phyloP scores from a whole-genome alignment of 2,113 vertebrate genomes.

The Periophthalmus modestus region DNA sequence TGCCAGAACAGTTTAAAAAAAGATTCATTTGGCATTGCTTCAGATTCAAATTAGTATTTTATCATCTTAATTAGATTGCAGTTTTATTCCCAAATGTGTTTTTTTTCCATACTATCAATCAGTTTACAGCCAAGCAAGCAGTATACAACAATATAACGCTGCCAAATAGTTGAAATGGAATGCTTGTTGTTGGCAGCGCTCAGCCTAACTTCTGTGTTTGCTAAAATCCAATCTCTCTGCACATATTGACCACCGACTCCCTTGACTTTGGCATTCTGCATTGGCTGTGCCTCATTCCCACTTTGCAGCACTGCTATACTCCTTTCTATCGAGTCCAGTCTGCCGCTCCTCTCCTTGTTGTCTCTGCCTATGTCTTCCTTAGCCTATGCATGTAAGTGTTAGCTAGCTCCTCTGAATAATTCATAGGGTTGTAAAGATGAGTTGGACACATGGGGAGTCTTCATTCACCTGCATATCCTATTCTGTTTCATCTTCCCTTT shows the following conservation, averaged over 20 bases:
- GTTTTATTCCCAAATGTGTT: not conserved
- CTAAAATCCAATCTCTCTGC: not conserved
- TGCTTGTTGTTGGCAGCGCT: not conserved
- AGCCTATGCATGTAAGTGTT: conserved; percentile 3
- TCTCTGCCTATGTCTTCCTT: conserved; percentile 15
- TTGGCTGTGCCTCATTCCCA: not conserved
- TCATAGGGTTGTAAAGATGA: conserved; percentile 62
- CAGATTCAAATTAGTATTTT: not conserved
- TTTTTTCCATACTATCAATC: not conserved
- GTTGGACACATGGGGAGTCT: conserved; percentile 46
- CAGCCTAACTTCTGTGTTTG: not conserved
- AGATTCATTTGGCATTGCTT: not conserved
- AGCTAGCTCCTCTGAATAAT: conserved; percentile 59
- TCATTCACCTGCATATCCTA: conserved; percentile 61
- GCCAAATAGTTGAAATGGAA: not conserved
- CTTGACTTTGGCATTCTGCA: not conserved
- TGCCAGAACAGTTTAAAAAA: not conserved
- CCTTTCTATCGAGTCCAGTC: not conserved
- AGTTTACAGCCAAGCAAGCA: not conserved
- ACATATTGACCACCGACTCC: conserved; percentile 4
- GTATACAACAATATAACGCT: not conserved
- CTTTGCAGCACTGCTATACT: not conserved
- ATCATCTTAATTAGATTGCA: not conserved
- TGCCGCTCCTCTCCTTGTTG: conserved; percentile 4
- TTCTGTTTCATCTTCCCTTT: conserved; percentile 65